These are phyloP conservation scores for Empidonax alnorum DNA, from an alignment of 2,113 vertebrate species.

Conservation along the genomic window DNA sequence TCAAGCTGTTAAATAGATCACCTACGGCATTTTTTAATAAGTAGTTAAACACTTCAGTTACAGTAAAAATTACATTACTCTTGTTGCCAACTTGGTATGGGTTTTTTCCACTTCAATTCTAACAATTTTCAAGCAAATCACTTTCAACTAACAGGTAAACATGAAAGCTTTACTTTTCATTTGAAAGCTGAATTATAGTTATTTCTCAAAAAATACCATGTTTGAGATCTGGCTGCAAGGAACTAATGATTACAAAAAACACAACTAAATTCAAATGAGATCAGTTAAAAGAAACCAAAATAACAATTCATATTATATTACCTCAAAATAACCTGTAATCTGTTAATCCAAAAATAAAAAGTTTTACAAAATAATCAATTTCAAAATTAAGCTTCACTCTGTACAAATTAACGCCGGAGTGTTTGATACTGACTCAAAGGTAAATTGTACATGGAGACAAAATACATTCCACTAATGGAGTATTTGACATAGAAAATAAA, in stretches of 20 bases:
- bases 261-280: neutral
- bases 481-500: neutral
- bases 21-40: neutral
- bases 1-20: neutral
- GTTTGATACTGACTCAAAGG: neutral
- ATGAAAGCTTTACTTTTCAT: neutral
- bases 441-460: neutral
- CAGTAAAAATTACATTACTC: neutral
- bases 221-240: neutral
- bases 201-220: neutral
- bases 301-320: neutral
- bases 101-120: neutral
- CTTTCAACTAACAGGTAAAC: neutral
- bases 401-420: neutral
- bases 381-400: neutral
- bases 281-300: neutral
- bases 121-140: neutral
- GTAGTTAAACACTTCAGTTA: neutral
- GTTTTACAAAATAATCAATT: neutral
- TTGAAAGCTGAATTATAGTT: neutral
- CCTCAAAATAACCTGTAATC: neutral
- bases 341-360: neutral
- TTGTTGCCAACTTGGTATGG: neutral
- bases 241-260: neutral
- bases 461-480: neutral